These are phyloP conservation scores for Cryptocephalus moraei DNA, from an alignment of 2,888 invertebrate genomes.

Conservation along the genomic window DNA sequence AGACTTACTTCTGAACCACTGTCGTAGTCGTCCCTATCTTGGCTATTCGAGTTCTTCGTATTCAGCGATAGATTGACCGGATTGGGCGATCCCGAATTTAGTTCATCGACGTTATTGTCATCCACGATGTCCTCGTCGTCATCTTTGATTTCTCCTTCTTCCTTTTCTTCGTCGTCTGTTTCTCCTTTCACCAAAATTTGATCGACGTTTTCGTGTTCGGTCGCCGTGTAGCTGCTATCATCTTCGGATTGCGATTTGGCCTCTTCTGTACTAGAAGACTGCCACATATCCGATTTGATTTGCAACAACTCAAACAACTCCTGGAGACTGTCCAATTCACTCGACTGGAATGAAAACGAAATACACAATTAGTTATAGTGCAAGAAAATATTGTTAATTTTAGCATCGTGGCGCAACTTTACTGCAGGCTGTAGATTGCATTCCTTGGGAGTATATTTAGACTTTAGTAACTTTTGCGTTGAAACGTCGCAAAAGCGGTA, in stretches of 20 bases:
- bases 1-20: slow-evolving; percentile 24
- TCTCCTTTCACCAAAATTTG: slow-evolving; percentile 25
- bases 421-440: too few species aligned
- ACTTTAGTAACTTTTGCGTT: too few species aligned
- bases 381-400: too few species aligned
- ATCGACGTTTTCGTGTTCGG: slow-evolving; percentile 28
- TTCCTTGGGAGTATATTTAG: too few species aligned
- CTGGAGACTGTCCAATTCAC: slow-evolving; percentile 72
- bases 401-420: too few species aligned
- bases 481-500: too few species aligned
- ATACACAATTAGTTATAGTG: background rate
- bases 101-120: slow-evolving; percentile 36
- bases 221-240: slow-evolving; percentile 41
- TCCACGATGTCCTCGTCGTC: slow-evolving; percentile 36
- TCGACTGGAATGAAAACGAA: slow-evolving; percentile 48
- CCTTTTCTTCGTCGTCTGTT: slow-evolving; percentile 39
- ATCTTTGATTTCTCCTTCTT: slow-evolving; percentile 42
- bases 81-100: slow-evolving; percentile 65
- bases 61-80: slow-evolving; percentile 70
- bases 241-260: slow-evolving; percentile 30
- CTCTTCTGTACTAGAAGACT: slow-evolving; percentile 36
- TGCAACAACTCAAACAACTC: slow-evolving; percentile 74
- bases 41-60: slow-evolving; percentile 42
- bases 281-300: slow-evolving; percentile 75
- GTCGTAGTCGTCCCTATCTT: slow-evolving; percentile 27